A percentile compares a stretch with the other conserved stretches of the same genome.
Conservation (phyloP, 1,140 invertebrate genomes). For the Papilio polytes region DNA sequence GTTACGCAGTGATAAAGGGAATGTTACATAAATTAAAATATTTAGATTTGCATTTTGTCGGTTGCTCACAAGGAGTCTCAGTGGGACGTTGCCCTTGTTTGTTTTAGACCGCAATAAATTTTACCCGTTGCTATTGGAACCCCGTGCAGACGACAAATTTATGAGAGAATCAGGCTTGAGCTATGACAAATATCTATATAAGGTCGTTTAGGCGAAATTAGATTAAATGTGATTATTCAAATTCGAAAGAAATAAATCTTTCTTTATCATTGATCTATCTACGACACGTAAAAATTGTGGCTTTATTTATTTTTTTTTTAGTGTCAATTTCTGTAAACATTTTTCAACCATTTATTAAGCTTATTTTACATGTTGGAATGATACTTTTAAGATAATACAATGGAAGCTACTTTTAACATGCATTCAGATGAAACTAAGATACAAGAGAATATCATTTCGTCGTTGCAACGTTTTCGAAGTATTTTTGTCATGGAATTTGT, state of each 20-base stretch:
- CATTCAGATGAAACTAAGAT: too few species aligned
- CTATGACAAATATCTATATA: slow-evolving; percentile 61
- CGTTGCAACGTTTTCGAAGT: background rate
- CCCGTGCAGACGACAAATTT: slow-evolving; percentile 69
- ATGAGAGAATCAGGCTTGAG: slow-evolving; percentile 60
- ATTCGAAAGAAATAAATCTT: slow-evolving; percentile 24
- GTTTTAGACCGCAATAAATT: slow-evolving; percentile 73
- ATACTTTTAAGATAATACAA: too few species aligned
- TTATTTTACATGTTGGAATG: too few species aligned
- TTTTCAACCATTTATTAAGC: too few species aligned
- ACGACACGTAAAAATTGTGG: background rate
- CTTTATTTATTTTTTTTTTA: background rate
- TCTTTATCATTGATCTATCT: slow-evolving; percentile 2
- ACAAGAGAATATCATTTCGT: background rate
- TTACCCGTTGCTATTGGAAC: slow-evolving; percentile 61
- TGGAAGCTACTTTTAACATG: too few species aligned
- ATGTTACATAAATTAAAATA: background rate
- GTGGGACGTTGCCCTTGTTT: slow-evolving; percentile 71
- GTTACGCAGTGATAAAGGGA: background rate
- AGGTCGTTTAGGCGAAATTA: slow-evolving; percentile 63
- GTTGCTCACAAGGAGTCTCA: slow-evolving; percentile 55
- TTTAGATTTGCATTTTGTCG: slow-evolving; percentile 34
- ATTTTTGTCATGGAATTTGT: background rate
- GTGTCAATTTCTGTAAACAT: background rate
- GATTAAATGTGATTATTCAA: slow-evolving; percentile 57